A percentile compares a stretch with the other conserved stretches of the same genome.
Conservation (phyloP, 2,113 vertebrate genomes). For the Silurus asotus region DNA sequence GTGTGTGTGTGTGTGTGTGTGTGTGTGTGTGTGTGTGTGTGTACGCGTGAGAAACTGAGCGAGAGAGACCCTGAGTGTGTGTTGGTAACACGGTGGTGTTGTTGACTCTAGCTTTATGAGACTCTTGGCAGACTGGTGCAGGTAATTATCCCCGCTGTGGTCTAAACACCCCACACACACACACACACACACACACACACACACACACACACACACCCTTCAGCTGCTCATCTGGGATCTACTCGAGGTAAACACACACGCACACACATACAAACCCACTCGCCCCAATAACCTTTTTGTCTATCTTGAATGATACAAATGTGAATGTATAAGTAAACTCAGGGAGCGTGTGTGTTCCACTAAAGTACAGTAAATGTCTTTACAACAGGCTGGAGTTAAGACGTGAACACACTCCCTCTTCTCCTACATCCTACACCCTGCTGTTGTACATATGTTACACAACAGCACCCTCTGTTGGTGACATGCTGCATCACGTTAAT, state of each 20-base stretch:
- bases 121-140: conserved; percentile 72
- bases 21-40: conserved; percentile 15
- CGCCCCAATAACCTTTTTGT: not conserved
- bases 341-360: too few relatives aligned
- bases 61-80: conserved; percentile 9
- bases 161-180: conserved; percentile 56
- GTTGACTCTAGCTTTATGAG: conserved; percentile 74
- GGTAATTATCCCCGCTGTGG: conserved; percentile 73
- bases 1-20: conserved; percentile 23
- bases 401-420: not conserved
- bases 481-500: not conserved
- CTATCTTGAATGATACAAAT: not conserved
- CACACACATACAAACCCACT: not conserved
- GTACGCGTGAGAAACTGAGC: conserved; percentile 17
- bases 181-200: too few relatives aligned
- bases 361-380: conserved; percentile 6
- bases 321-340: not conserved
- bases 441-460: conserved; percentile 1
- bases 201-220: conserved; percentile 3
- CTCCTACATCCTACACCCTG: not conserved
- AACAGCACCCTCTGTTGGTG: conserved; percentile 46
- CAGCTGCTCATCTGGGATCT: conserved; percentile 49
- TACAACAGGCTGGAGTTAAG: not conserved
- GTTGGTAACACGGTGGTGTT: conserved; percentile 69
- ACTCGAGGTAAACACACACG: not conserved